Base-by-base conservation (phyloP, 64 coral and sea anemone species). In the Montipora foliosa region DNA sequence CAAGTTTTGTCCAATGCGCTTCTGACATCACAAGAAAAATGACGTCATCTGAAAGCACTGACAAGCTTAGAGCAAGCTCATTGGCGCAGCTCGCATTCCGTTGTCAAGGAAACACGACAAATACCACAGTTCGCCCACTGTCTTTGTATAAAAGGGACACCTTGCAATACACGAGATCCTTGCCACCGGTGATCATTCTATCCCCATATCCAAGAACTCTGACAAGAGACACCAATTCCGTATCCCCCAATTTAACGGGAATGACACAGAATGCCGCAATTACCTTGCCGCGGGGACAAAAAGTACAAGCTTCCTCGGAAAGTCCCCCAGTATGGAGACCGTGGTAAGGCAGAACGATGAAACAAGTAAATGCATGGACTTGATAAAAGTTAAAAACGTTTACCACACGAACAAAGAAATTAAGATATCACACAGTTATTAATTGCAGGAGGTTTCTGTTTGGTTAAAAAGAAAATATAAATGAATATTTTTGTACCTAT, bases 51-150 rank as follows among this genome's bases (percentile, higher is more conserved):
- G 83, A 67, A 7, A 76, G 81, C 62, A 83, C 78, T 25, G 85
- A 97, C 25, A 71, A 94, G 17, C 58, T 96, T 11, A 67, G 83
- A 67, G 76, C 89, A 62, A 90, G 90, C 61, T 89, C 94, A 10
- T 57, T 94, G 37, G 78, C 87, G 6, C 95, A 94, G 4, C 76
- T 97, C 50, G 92, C 95, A 86, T 94, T 83, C 8, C 81, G 96
- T 95, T 98, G 89, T 89, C 96, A 95, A 75, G 89, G 96, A 17
- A 95, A 98, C 93, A 73, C 50, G 3, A 6, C 88, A 22, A 89
- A 84, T 13, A 73, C 79, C 19, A 4, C 79, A 1, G 76, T 52
- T 10, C 16, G 46, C 84, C 44, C 79, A 75, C 20, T 69, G 49
- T 69, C 77, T 74, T 44, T 64, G 78, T 50, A 37, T 37, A 92